These are phyloP conservation scores for Oxygymnocypris stewartii DNA, from an alignment of 2,113 vertebrate species.

Conservation along the genomic window DNA sequence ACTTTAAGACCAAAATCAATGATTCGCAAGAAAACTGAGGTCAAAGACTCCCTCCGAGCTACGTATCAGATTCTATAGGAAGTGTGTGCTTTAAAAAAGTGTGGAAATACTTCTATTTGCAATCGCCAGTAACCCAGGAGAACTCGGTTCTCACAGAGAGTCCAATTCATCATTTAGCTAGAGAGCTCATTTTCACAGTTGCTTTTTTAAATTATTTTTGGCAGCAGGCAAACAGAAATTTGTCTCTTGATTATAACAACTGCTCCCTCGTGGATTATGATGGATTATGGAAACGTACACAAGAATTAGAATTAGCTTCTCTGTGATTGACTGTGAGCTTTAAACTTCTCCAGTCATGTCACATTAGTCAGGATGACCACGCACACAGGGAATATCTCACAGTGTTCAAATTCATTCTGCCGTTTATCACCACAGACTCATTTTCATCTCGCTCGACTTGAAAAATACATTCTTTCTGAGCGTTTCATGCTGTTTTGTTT, in stretches of 20 bases:
- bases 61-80: slow-evolving; percentile 26
- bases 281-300: slow-evolving; percentile 35
- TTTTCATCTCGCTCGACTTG: not conserved
- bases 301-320: slow-evolving; percentile 30
- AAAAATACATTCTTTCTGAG: not conserved
- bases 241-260: slow-evolving; percentile 40
- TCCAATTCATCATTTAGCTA: slow-evolving; percentile 20
- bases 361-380: slow-evolving; percentile 9
- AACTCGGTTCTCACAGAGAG: slow-evolving; percentile 23
- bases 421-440: slow-evolving; percentile 17
- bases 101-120: slow-evolving; percentile 3
- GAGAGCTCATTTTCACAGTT: slow-evolving; percentile 32
- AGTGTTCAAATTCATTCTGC: not conserved
- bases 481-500: slow-evolving; percentile 36
- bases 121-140: slow-evolving; percentile 3
- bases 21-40: slow-evolving; percentile 2
- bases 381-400: not conserved
- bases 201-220: slow-evolving; percentile 35
- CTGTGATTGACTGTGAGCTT: slow-evolving; percentile 35
- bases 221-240: slow-evolving; percentile 42
- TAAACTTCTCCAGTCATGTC: not conserved
- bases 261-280: slow-evolving; percentile 19
- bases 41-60: slow-evolving; percentile 11
- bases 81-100: not conserved
- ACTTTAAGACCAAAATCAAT: slow-evolving; percentile 11